phyloP scores from a whole-genome alignment of 1,140 invertebrate species.

The Psilanteris sp. region DNA sequence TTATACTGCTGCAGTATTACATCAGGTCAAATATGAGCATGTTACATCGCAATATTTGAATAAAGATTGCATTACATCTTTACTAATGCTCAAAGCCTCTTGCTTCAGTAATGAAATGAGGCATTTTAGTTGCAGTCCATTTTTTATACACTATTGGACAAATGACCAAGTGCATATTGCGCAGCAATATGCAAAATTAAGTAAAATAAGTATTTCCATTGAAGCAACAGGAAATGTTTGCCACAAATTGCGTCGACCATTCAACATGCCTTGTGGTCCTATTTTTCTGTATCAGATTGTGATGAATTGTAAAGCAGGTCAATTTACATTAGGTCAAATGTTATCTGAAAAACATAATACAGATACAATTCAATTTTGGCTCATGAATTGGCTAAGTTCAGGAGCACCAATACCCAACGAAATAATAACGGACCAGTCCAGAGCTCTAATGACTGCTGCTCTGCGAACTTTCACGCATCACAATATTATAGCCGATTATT shows the following conservation, averaged over 20 bases:
- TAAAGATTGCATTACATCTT: conserved; percentile 6
- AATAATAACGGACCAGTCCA: conserved; percentile 20
- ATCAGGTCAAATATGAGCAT: conserved; percentile 6
- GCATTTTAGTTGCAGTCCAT: background rate
- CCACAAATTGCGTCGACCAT: background rate
- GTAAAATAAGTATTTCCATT: too few relatives aligned
- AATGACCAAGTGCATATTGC: conserved; percentile 9
- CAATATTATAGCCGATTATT: too few relatives aligned
- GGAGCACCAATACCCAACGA: conserved; percentile 30
- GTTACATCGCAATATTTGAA: background rate
- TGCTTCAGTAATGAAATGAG: conserved; percentile 9
- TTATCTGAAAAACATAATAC: conserved; percentile 51
- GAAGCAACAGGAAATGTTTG: conserved; percentile 7
- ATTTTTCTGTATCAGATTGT: conserved; percentile 27
- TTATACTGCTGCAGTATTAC: background rate
- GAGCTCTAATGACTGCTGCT: background rate
- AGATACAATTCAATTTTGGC: conserved; percentile 29
- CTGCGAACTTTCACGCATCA: too few relatives aligned
- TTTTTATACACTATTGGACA: conserved; percentile 17
- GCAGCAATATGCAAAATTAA: background rate
- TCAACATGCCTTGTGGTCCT: conserved; percentile 9
- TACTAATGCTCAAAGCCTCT: conserved; percentile 6
- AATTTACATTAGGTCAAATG: conserved; percentile 47
- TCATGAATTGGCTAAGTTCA: conserved; percentile 24
- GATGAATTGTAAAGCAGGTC: background rate